Evolutionary conservation across 2,113 vertebrate species (phyloP).

Genomic region (Acrocephalus kingi): DNA sequence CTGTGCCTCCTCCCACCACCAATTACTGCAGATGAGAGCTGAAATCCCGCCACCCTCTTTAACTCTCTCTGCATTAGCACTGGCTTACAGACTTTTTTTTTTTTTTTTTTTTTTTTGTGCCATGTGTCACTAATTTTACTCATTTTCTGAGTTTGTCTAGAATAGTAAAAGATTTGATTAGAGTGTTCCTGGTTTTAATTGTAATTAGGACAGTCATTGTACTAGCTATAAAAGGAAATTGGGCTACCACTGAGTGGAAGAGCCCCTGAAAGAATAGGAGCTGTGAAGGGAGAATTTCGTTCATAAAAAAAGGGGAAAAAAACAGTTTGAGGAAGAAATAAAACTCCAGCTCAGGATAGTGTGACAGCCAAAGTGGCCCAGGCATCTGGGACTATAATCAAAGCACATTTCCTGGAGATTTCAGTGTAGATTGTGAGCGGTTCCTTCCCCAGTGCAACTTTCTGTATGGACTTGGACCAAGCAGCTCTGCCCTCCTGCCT

Average conservation of each 20-base stretch:
- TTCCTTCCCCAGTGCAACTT: not conserved
- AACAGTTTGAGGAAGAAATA: not conserved
- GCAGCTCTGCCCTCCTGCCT: not conserved
- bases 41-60: not conserved
- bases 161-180: constrained; percentile 72
- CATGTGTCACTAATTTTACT: constrained; percentile 68
- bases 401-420: not conserved
- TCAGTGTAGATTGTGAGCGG: accelerated
- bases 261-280: constrained; percentile 53
- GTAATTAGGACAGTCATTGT: constrained; percentile 72
- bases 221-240: constrained; percentile 69
- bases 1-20: not conserved
- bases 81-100: not conserved
- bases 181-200: constrained; percentile 58
- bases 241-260: constrained; percentile 58
- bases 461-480: not conserved
- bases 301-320: not conserved
- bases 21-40: not conserved
- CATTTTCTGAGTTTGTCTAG: constrained; percentile 67
- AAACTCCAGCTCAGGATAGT: constrained; percentile 1
- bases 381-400: not conserved
- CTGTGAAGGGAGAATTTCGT: constrained; percentile 10
- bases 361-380: constrained; percentile 7
- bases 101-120: not conserved
- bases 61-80: not conserved